phyloP scores from a whole-genome alignment of 1,140 invertebrate genomes.

The Meloidogyne hapla region DNA sequence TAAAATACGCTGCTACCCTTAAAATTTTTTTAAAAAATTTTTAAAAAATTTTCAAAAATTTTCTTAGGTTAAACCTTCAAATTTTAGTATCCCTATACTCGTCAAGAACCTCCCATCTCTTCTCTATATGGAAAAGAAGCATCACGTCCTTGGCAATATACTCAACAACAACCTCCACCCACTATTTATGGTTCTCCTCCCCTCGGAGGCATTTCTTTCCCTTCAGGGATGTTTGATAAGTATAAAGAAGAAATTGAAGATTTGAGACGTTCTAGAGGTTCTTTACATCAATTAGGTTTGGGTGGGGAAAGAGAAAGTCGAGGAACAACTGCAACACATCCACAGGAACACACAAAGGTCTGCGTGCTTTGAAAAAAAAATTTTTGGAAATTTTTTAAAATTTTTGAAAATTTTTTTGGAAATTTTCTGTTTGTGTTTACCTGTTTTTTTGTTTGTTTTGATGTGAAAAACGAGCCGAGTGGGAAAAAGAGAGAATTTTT shows the following conservation, averaged over 20 bases:
- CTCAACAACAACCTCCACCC: background rate
- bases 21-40: no score
- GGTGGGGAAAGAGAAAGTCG: background rate
- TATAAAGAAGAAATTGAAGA: slow-evolving; percentile 62
- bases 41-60: no score
- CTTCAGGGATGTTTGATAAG: slow-evolving; percentile 61
- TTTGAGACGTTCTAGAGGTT: slow-evolving; percentile 51
- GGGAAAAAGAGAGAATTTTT: background rate
- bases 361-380: slow-evolving; percentile 52
- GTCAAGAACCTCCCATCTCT: background rate
- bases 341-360: slow-evolving; percentile 57
- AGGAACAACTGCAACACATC: background rate
- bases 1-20: no score
- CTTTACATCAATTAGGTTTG: slow-evolving; percentile 53
- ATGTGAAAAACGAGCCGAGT: background rate
- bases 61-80: no score
- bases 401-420: no score
- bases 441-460: background rate
- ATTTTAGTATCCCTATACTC: background rate
- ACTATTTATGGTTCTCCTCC: slow-evolving; percentile 40
- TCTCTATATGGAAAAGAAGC: slow-evolving; percentile 8
- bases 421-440: background rate
- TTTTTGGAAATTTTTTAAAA: no score
- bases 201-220: slow-evolving; percentile 53
- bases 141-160: slow-evolving; percentile 27